Base-by-base conservation (phyloP, 2,113 vertebrate species). In the Ictalurus furcatus region DNA sequence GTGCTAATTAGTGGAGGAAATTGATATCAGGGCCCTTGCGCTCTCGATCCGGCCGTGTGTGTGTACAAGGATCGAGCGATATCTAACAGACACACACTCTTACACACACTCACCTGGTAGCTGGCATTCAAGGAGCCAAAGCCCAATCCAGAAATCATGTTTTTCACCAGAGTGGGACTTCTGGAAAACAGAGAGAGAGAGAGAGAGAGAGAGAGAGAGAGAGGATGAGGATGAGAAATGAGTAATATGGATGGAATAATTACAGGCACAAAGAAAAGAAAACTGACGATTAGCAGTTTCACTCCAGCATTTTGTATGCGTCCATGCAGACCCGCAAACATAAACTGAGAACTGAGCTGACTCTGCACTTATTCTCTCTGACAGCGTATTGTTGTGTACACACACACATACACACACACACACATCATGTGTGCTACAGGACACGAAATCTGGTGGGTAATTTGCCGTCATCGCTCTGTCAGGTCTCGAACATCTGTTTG, bases 101-200 rank as follows among this genome's bases (percentile, higher is more conserved):
- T 30, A 40, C 85, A 87, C 76, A 48, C 90, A 59, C 94, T 96
- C 92, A 99, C 98, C 98, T 99, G 98, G 93, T 99, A 99, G 95
- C 97, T 99, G 94, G 98, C 98, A 25, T 99, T 99, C 95, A 99
- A 96, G 94, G 97, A 97, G 95, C 98, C 98, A 0, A 99, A 99
- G 89, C 98, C 96, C 93, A 99, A 97, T 92, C 98, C 98, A 80
- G 98, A 99, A 96, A 99, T 98, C 97, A 99, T 99, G 93, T 99
- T 99, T 95, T 99, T 99, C 94, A 99, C 98, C 94, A 99, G 97
- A 92, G 98, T 99, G 30, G 98, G 98, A 93, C 98, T 99, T 96
- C 98, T 99, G 85, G 63, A 59, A 40, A 69, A 34, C 2, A 84
- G 91, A 94, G 34, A 63, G 80, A 61, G 37, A 82, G 65, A 67